Evolutionary conservation across 2,113 vertebrate species (phyloP), one percentile per base, ranked within the genome.

Genomic region (Menidia beryllina): DNA sequence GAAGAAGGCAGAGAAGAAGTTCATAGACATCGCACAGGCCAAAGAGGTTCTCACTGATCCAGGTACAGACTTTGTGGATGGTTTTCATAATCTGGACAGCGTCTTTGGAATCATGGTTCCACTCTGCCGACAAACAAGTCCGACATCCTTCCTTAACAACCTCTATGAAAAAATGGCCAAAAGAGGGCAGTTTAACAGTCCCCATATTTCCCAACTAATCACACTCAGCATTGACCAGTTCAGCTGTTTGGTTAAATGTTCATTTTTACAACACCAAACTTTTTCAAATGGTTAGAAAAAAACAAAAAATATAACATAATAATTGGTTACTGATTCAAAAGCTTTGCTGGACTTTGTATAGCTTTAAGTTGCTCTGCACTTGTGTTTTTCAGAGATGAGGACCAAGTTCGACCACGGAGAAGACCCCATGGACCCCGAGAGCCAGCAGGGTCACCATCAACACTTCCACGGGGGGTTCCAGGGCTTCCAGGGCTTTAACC

Each of bases 41-140:
- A 99, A 99, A 90, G 97, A 99, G 92, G 98, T 99, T 53, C 96
- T 99, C 56, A 98, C 97, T 4, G 94, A 99, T 78, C 97, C 97
- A 92, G 98, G 98, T 99, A 90, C 38, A 9, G 11, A 11, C 4
- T 3, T 26, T 19, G 45, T 17, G 73, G 34, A 57, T 21, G 17
- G 7, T 62, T 9, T 56, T 2, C 30, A 21, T 21, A 24, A 4
- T 62, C n/a, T 26, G 20, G 12, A 34, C 5, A 10, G 30, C 30
- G 10, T 57, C 21, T 17, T 17, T 24, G 4, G 19, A 10, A 10
- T 39, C 2, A 24, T 8, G 21, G 8, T n/a, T 20, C 26, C 52
- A 54, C 14, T 7, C 36, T n/a, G n/a, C n/a, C n/a, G n/a, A n/a
- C n/a, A n/a, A n/a, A n/a, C n/a, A n/a, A n/a, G n/a, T n/a, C n/a